Percentiles rank a stretch among this genome's conserved stretches.
phyloP scores from a whole-genome alignment of 2,888 invertebrate species.

The Cephus pulcher region DNA sequence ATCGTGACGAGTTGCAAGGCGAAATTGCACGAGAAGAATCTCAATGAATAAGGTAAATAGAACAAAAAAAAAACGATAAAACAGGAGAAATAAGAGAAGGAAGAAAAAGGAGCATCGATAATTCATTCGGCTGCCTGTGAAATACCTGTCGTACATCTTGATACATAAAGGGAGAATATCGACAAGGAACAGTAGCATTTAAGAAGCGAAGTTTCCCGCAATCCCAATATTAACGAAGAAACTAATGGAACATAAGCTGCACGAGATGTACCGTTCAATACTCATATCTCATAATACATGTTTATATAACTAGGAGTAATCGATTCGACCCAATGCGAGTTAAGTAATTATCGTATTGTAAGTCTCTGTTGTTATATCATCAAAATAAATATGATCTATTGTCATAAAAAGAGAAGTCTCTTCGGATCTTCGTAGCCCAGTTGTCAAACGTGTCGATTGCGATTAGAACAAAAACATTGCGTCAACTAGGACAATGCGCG shows the following conservation, averaged over 20 bases:
- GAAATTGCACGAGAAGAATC: background rate
- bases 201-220: background rate
- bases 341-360: conserved; percentile 41
- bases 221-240: background rate
- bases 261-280: conserved; percentile 39
- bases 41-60: background rate
- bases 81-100: background rate
- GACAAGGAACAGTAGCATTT: background rate
- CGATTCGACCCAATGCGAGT: conserved; percentile 38
- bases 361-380: conserved; percentile 55
- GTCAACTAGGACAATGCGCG: background rate
- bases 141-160: background rate
- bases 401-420: conserved; percentile 33
- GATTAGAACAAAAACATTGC: background rate
- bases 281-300: conserved; percentile 40
- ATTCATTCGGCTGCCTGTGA: background rate
- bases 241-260: conserved; percentile 17
- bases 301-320: conserved; percentile 13
- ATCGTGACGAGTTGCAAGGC: background rate
- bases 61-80: background rate
- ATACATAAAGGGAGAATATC: background rate
- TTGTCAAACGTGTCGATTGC: background rate
- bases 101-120: background rate
- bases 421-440: background rate
- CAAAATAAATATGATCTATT: conserved; percentile 37